Evolutionary conservation across 2,888 invertebrate genomes (phyloP).

Genomic region (Lamellibrachia columna): DNA sequence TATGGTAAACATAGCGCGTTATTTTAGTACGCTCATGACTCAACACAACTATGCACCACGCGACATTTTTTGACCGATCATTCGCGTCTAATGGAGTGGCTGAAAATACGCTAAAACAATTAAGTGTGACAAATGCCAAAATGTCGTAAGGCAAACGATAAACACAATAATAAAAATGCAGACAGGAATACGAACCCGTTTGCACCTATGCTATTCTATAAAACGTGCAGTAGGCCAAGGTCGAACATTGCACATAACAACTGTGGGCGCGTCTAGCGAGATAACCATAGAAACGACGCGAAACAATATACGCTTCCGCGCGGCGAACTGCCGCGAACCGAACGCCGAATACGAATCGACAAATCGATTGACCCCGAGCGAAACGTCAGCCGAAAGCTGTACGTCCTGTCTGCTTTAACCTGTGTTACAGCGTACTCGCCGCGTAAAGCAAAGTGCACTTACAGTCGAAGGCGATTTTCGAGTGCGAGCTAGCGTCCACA

Average conservation of each 20-base stretch:
- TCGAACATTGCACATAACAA: too few relatives aligned
- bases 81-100: too few relatives aligned
- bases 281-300: not conserved
- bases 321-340: not conserved
- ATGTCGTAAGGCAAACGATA: too few relatives aligned
- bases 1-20: too few relatives aligned
- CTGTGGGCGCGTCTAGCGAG: not conserved
- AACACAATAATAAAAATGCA: too few relatives aligned
- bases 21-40: too few relatives aligned
- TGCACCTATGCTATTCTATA: too few relatives aligned
- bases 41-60: too few relatives aligned
- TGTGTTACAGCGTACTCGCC: not conserved
- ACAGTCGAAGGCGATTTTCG: not conserved
- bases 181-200: too few relatives aligned
- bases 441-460: not conserved
- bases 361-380: not conserved
- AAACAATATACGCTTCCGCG: not conserved
- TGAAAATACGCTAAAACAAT: too few relatives aligned
- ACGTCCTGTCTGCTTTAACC: not conserved
- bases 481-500: not conserved
- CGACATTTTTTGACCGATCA: too few relatives aligned
- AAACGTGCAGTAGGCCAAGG: not conserved
- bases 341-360: not conserved
- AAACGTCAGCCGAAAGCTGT: not conserved
- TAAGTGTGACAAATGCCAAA: too few relatives aligned